Percentiles rank a stretch among this genome's conserved stretches.
These are phyloP conservation scores for Penaeus monodon DNA, from an alignment of 2,888 invertebrate species.

Conservation along the genomic window DNA sequence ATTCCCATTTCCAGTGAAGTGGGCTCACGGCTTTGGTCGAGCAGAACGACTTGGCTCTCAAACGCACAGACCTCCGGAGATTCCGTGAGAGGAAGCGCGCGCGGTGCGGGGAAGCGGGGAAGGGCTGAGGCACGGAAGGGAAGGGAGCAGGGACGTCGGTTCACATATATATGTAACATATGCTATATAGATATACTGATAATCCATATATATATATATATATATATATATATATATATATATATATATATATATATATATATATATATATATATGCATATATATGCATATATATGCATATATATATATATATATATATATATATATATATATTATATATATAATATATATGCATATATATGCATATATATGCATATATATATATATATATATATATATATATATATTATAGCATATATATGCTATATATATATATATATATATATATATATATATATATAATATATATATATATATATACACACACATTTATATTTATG, in stretches of 20 bases:
- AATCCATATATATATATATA: not conserved
- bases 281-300: not conserved
- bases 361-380: not conserved
- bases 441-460: too few species aligned
- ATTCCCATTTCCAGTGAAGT: not conserved
- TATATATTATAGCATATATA: not conserved
- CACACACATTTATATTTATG: too few species aligned
- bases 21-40: not conserved
- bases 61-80: not conserved
- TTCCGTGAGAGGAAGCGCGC: not conserved
- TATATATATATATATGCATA: not conserved
- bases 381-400: conserved; percentile 1
- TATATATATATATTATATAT: not conserved
- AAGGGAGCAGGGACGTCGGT: too few species aligned
- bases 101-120: not conserved
- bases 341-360: not conserved
- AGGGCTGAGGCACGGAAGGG: not conserved
- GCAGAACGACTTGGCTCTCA: not conserved
- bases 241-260: conserved; percentile 7
- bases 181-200: not conserved
- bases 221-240: conserved; percentile 12
- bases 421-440: not conserved
- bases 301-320: too few species aligned
- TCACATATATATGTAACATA: too few species aligned
- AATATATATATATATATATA: too few species aligned